Evolutionary conservation across 1,140 invertebrate species (phyloP), one percentile per base, ranked within the genome.

Genomic region (Drosophila sechellia): DNA sequence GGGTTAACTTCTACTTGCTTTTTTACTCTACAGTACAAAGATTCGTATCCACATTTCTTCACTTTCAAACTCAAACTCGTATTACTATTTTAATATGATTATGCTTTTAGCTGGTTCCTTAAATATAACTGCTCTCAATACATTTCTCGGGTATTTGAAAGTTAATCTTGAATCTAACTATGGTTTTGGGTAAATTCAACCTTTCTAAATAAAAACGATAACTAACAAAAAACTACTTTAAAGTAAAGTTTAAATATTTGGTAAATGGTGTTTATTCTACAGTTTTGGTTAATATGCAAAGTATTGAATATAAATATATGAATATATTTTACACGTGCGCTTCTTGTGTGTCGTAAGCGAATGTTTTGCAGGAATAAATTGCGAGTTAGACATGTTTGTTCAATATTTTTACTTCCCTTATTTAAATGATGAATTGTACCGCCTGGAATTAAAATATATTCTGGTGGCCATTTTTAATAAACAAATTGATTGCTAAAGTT

Each of bases 231-330:
- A 81, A 74, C 46, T 58, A 75, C 48, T 69, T 45, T 45, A 20
- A 45, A 20, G 10, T 45, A 45, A 22, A 45, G 17, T 45, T 10
- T 50, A 59, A 65, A 55, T 5, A 22, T 52, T 50, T 84, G 84
- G 84, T 87, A 69, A 60, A 46, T 71, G 84, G 84, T 87, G 66
- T 39, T 77, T 58, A 72, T 34, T 69, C 81, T 78, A 64, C 37
- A 81, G 53, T 68, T 81, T 86, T 86, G 81, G 81, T 86, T 86
- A 87, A 60, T 76, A 71, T 87, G 83, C 83, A 86, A 86, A 86
- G 80, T 87, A 60, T 56, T 35, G 57, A 58, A 40, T 69, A 37
- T 22, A 12, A n/a, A 52, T 52, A 43, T 48, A 39, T 37, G 40
- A 39, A 40, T 59, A 63, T 50, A 45, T 43, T 50, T 48, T 59